These are phyloP conservation scores for Sarotherodon lohbergeri DNA, from an alignment of 2,113 vertebrate genomes.

Conservation along the genomic window DNA sequence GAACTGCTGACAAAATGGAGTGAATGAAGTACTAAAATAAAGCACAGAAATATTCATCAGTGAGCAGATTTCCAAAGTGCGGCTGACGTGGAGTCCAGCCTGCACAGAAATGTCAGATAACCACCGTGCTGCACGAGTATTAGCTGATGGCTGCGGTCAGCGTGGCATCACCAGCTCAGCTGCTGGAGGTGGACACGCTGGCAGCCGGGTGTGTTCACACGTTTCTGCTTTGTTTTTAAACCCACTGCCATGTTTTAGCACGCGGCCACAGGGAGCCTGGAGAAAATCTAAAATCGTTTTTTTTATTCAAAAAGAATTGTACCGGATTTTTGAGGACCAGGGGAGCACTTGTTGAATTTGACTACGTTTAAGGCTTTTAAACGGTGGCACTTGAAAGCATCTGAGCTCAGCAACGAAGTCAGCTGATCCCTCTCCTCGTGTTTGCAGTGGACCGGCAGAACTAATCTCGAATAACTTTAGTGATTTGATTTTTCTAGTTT, in stretches of 20 bases:
- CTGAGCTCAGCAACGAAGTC: neutral
- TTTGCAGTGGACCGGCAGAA: neutral
- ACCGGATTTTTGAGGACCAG: neutral
- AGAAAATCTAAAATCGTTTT: neutral
- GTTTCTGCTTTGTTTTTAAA: conserved; percentile 5
- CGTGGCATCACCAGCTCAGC: neutral
- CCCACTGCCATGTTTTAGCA: neutral
- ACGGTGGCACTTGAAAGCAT: neutral
- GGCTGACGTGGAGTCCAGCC: neutral
- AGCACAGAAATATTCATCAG: neutral
- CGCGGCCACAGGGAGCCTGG: neutral
- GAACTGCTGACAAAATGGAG: neutral
- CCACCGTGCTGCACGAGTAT: neutral
- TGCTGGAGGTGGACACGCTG: neutral
- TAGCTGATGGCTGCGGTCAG: neutral
- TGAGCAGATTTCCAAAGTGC: rapidly evolving
- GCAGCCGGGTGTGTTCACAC: conserved; percentile 31
- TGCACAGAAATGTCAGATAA: neutral
- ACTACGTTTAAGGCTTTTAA: neutral
- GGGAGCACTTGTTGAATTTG: neutral
- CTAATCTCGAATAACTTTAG: neutral
- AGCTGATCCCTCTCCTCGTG: neutral
- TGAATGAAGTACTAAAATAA: neutral
- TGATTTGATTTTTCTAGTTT: neutral
- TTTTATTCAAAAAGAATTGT: neutral